phyloP scores from a whole-genome alignment of 2,113 vertebrate genomes.

The Triplophysa tibetana region DNA sequence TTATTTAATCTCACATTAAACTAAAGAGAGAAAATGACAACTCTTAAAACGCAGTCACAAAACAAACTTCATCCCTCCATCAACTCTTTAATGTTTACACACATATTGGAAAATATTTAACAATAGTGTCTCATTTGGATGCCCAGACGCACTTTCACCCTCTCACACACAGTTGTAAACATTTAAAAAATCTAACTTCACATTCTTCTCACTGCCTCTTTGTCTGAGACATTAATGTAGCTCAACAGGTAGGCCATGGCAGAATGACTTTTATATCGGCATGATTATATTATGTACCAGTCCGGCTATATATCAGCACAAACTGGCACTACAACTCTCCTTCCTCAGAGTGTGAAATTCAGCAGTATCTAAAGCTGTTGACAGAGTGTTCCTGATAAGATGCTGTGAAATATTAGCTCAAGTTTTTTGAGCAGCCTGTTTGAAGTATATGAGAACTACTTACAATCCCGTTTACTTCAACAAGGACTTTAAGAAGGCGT shows the following conservation, averaged over 20 bases:
- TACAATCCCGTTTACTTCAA: not conserved
- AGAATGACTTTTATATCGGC: not conserved
- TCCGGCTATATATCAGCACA: constrained; percentile 61
- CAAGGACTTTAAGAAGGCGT: constrained; percentile 41
- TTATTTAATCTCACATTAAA: not conserved
- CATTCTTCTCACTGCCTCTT: not conserved
- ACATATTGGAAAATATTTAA: constrained; percentile 1
- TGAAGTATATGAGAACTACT: not conserved
- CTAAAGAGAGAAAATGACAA: not conserved
- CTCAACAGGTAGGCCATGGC: not conserved
- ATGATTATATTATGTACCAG: constrained; percentile 63
- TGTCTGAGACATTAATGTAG: not conserved
- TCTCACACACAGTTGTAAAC: not conserved
- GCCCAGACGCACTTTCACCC: not conserved
- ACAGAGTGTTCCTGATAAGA: constrained; percentile 34
- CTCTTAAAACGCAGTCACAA: not conserved
- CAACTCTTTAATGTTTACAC: not conserved
- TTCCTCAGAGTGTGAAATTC: constrained; percentile 27
- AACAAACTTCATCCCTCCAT: not conserved
- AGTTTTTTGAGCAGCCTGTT: constrained; percentile 25
- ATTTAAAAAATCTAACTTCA: not conserved
- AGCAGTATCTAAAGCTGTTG: constrained; percentile 24
- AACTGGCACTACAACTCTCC: constrained; percentile 8
- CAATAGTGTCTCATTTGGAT: constrained; percentile 15
- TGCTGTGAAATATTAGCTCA: constrained; percentile 9